phyloP scores from a whole-genome alignment of 2,888 invertebrate species.

The Cordylochernes scorpioides region DNA sequence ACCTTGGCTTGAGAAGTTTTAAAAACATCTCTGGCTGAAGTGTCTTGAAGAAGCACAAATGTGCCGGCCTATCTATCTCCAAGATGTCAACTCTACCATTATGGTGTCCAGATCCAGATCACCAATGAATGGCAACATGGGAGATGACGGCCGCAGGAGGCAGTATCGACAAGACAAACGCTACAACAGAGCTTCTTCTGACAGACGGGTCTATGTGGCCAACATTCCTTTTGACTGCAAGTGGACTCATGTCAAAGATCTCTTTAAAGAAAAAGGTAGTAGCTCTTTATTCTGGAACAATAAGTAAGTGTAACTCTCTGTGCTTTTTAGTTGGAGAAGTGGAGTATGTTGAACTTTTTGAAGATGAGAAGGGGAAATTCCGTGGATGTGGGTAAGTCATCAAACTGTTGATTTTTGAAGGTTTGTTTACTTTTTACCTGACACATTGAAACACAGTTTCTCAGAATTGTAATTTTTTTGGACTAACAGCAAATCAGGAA shows the following conservation, averaged over 20 bases:
- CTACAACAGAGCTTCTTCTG: constrained; percentile 18
- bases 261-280: constrained; percentile 45
- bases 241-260: constrained; percentile 69
- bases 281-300: background rate
- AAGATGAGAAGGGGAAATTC: constrained; percentile 74
- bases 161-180: too few species aligned
- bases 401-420: constrained; percentile 4
- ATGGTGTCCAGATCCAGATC: too few species aligned
- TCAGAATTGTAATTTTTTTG: too few species aligned
- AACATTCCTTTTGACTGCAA: constrained; percentile 80
- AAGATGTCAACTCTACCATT: too few species aligned
- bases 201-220: constrained; percentile 47
- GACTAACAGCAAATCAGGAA: too few species aligned
- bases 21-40: too few species aligned
- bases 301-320: constrained; percentile 1
- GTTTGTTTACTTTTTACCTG: constrained; percentile 2
- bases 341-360: constrained; percentile 75
- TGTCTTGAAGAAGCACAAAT: too few species aligned
- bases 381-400: constrained; percentile 49
- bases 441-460: too few species aligned
- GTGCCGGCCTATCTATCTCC: too few species aligned
- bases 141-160: too few species aligned
- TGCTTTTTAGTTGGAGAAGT: constrained; percentile 47
- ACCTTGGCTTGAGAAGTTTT: too few species aligned
- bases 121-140: too few species aligned